These are phyloP conservation scores for Knipowitschia caucasica DNA, from an alignment of 2,797 vertebrate species.

Conservation along the genomic window DNA sequence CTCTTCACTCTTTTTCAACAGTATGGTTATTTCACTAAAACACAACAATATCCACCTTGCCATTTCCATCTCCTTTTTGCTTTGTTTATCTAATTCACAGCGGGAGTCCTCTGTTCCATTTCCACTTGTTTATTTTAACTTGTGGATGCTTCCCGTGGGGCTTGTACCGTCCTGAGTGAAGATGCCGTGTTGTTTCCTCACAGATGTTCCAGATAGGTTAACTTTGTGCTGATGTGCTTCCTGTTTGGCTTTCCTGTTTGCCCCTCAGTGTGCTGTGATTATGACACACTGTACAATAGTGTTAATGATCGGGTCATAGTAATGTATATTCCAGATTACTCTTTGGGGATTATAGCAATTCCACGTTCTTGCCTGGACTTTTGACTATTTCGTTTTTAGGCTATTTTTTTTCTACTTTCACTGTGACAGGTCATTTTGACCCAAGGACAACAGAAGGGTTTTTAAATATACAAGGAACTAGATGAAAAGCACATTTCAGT, in stretches of 20 bases:
- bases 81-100: not conserved
- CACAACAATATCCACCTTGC: not conserved
- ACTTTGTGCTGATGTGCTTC: conserved; percentile 38
- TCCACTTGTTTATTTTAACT: conserved; percentile 38
- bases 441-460: too few species aligned
- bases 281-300: conserved; percentile 27
- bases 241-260: conserved; percentile 50
- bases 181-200: conserved; percentile 46
- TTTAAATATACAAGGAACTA: too few species aligned
- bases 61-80: not conserved
- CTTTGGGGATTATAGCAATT: too few species aligned
- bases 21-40: too few species aligned
- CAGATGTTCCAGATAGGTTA: conserved; percentile 37
- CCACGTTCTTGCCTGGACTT: too few species aligned
- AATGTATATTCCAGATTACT: conserved; percentile 18
- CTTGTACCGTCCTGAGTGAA: conserved; percentile 24
- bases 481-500: too few species aligned
- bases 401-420: too few species aligned
- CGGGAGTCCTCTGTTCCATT: not conserved
- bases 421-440: too few species aligned
- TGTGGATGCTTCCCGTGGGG: conserved; percentile 22
- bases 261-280: conserved; percentile 21
- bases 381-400: too few species aligned
- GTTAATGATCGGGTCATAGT: conserved; percentile 20
- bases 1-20: too few species aligned